A percentile compares a stretch with the other conserved stretches of the same genome.
phyloP scores from a whole-genome alignment of 92 coral and sea anemone species.

The Zoanthus solanderi region DNA sequence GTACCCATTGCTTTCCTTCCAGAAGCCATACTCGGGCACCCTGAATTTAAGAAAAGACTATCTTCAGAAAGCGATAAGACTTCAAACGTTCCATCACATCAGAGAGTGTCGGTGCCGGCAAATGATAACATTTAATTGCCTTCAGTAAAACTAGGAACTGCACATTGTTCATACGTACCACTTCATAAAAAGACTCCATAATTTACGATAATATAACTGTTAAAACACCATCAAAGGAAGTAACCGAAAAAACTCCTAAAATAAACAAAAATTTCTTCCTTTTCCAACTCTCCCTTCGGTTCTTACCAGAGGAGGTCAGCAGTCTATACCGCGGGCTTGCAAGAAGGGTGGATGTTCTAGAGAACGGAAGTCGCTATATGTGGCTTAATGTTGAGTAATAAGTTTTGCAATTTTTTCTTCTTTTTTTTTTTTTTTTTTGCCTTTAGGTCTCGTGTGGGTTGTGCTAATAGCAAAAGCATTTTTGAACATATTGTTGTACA shows the following conservation, averaged over 20 bases:
- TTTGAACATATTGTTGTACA: too few relatives aligned
- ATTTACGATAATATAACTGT: conserved; percentile 26
- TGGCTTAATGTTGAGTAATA: not conserved
- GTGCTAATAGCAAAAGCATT: too few relatives aligned
- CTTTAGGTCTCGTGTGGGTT: too few relatives aligned
- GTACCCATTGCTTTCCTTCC: conserved; percentile 97
- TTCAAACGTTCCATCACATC: conserved; percentile 37
- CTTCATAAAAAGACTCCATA: conserved; percentile 93
- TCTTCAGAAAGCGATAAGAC: conserved; percentile 1
- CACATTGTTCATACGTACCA: conserved; percentile 66
- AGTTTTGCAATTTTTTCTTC: too few relatives aligned
- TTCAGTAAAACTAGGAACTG: conserved; percentile 9
- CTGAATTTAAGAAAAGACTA: conserved; percentile 53
- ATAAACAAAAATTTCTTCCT: not conserved
- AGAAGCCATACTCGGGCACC: conserved; percentile 98
- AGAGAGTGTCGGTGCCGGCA: conserved; percentile 34
- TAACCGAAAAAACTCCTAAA: not conserved
- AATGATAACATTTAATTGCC: not conserved
- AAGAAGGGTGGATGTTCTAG: conserved; percentile 9
- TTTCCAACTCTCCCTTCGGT: not conserved
- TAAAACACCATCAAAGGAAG: conserved; percentile 32
- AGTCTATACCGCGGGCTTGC: conserved; percentile 40
- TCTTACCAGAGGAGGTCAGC: not conserved
- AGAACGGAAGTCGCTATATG: conserved; percentile 9
- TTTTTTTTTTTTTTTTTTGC: too few relatives aligned